These are phyloP conservation scores for Xenentodon cancila DNA, from an alignment of 2,797 vertebrate species.

Conservation along the genomic window DNA sequence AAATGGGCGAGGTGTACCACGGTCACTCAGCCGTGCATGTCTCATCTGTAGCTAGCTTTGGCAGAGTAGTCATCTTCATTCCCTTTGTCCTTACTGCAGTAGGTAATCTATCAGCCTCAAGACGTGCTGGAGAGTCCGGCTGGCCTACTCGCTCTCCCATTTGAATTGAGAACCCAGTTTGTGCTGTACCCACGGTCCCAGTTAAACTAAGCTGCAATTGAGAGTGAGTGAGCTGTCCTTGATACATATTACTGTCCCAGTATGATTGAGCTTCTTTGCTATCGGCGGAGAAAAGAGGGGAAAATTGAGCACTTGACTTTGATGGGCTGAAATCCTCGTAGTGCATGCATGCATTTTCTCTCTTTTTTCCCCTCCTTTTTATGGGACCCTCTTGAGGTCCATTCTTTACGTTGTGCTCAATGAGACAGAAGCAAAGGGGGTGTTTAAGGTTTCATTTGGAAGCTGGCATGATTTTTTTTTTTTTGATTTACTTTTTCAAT, in stretches of 20 bases:
- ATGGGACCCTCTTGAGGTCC: constrained; percentile 57
- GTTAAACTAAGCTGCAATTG: constrained; percentile 82
- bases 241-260: constrained; percentile 82
- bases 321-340: constrained; percentile 73
- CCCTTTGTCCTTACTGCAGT: constrained; percentile 86
- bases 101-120: constrained; percentile 84
- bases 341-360: constrained; percentile 76
- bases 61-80: constrained; percentile 88
- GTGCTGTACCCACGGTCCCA: constrained; percentile 75
- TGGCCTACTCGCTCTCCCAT: constrained; percentile 83
- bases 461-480: constrained; percentile 12
- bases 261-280: constrained; percentile 85
- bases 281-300: constrained; percentile 75
- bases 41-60: constrained; percentile 86
- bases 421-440: constrained; percentile 39
- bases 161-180: constrained; percentile 85
- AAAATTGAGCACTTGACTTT: constrained; percentile 86
- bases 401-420: constrained; percentile 60
- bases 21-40: constrained; percentile 83
- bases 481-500: too few relatives aligned
- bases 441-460: too few relatives aligned
- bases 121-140: constrained; percentile 81
- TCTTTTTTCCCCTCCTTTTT: constrained; percentile 29
- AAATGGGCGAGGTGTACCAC: constrained; percentile 81
- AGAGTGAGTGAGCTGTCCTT: constrained; percentile 87